Evolutionary conservation across 2,888 invertebrate species (phyloP).

Genomic region (Dendrolimus pini): DNA sequence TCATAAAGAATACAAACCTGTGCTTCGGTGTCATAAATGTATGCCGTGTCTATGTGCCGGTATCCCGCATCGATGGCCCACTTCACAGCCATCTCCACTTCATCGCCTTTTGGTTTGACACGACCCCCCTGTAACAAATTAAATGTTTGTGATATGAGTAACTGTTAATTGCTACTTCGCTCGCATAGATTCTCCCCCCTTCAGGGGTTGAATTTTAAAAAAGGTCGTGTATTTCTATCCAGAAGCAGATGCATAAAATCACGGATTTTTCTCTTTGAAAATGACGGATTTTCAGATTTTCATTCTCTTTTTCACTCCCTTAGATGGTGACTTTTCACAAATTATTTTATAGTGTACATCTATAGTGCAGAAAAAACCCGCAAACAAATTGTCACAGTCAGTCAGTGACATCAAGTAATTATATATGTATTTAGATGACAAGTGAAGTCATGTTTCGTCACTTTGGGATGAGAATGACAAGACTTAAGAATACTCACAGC

Average conservation of each 20-base stretch:
- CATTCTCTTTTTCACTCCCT: too few relatives aligned
- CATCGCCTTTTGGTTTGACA: conserved; percentile 29
- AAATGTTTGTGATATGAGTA: too few relatives aligned
- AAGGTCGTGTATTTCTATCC: too few relatives aligned
- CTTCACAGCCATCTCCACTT: conserved; percentile 37
- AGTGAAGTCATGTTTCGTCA: too few relatives aligned
- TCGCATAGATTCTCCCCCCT: background rate
- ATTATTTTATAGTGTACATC: too few relatives aligned
- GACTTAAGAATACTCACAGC: conserved; percentile 20
- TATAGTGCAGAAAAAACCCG: too few relatives aligned
- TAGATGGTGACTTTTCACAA: too few relatives aligned
- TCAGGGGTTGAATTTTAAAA: background rate
- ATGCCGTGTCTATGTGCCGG: conserved; percentile 25
- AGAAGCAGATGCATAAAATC: background rate
- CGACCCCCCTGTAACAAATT: conserved; percentile 40
- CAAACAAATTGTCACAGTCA: too few relatives aligned
- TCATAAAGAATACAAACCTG: background rate
- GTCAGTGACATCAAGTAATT: too few relatives aligned
- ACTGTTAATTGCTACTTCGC: background rate
- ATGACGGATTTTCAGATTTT: background rate
- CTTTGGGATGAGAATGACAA: too few relatives aligned
- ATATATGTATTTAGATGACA: too few relatives aligned
- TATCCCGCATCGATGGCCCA: conserved; percentile 55
- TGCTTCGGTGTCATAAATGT: background rate
- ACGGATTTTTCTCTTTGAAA: background rate